These are phyloP conservation scores for Drosophila anceps DNA, from an alignment of 2,888 invertebrate species.

Conservation along the genomic window DNA sequence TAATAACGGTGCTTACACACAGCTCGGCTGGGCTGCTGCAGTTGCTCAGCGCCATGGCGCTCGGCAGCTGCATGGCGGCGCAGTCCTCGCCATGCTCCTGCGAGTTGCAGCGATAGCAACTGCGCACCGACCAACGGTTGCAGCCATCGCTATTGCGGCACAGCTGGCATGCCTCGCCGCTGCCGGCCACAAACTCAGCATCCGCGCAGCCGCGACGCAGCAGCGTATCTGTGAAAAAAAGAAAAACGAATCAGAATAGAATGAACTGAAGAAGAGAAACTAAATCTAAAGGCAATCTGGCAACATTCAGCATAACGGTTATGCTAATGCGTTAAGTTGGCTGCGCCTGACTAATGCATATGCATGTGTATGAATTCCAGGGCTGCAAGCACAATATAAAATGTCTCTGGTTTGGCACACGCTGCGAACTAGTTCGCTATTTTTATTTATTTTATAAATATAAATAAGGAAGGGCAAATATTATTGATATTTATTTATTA, in stretches of 20 bases:
- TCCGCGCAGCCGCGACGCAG: slow-evolving; percentile 80
- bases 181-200: slow-evolving; percentile 28
- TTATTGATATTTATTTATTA: background rate
- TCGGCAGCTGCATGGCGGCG: slow-evolving; percentile 55
- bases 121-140: slow-evolving; percentile 75
- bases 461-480: too few species aligned
- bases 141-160: slow-evolving; percentile 76
- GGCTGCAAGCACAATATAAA: background rate
- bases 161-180: slow-evolving; percentile 67
- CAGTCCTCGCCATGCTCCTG: slow-evolving; percentile 69
- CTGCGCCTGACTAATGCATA: background rate
- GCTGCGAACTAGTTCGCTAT: background rate
- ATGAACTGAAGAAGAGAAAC: background rate
- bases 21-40: slow-evolving; percentile 70
- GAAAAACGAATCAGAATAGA: background rate
- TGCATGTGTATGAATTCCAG: background rate
- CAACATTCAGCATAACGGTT: background rate
- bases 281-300: background rate
- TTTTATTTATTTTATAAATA: slow-evolving; percentile 1
- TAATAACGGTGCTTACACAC: slow-evolving; percentile 79
- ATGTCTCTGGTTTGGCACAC: background rate
- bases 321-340: slow-evolving; percentile 6
- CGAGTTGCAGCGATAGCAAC: slow-evolving; percentile 81
- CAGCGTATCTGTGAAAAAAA: slow-evolving; percentile 51
- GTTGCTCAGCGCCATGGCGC: slow-evolving; percentile 53